Evolutionary conservation across 1,140 invertebrate genomes (phyloP).

Genomic region (Euglossa dilemma): DNA sequence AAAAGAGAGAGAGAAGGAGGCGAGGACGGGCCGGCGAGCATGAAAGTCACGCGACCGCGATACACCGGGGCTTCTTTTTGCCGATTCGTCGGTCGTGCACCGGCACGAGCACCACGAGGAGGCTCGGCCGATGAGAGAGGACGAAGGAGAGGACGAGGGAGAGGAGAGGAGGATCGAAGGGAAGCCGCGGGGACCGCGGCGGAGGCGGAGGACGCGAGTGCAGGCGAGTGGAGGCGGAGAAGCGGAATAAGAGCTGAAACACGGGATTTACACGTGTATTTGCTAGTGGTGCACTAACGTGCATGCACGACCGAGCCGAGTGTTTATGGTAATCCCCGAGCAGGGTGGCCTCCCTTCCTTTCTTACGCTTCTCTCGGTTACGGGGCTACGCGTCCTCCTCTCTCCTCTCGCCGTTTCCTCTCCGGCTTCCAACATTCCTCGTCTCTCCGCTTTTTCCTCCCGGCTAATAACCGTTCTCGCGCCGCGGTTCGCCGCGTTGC

Average conservation of each 20-base stretch:
- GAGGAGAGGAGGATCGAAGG: slow-evolving; percentile 18
- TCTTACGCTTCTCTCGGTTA: slow-evolving; percentile 59
- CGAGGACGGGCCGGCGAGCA: slow-evolving; percentile 56
- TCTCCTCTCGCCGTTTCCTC: slow-evolving; percentile 19
- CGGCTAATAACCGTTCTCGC: neutral
- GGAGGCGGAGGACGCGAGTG: neutral
- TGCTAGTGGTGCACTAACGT: slow-evolving; percentile 66
- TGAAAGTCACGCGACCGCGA: slow-evolving; percentile 75
- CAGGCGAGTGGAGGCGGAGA: slow-evolving; percentile 26
- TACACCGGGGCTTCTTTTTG: slow-evolving; percentile 65
- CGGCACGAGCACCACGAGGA: slow-evolving; percentile 56
- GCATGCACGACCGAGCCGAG: slow-evolving; percentile 67
- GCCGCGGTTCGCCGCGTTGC: too few relatives aligned
- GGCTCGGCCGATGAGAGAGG: slow-evolving; percentile 30
- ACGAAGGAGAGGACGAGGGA: slow-evolving; percentile 45
- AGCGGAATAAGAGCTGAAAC: slow-evolving; percentile 74
- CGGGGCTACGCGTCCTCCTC: slow-evolving; percentile 44
- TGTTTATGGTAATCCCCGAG: slow-evolving; percentile 76
- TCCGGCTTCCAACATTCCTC: too few relatives aligned
- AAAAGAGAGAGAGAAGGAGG: neutral
- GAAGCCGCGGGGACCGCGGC: neutral
- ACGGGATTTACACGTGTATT: slow-evolving; percentile 77
- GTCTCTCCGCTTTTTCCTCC: neutral
- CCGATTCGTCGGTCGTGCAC: slow-evolving; percentile 59
- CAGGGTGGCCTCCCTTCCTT: slow-evolving; percentile 70